These are phyloP conservation scores for Chalcis sispes DNA, from an alignment of 2,888 invertebrate genomes.

Conservation along the genomic window DNA sequence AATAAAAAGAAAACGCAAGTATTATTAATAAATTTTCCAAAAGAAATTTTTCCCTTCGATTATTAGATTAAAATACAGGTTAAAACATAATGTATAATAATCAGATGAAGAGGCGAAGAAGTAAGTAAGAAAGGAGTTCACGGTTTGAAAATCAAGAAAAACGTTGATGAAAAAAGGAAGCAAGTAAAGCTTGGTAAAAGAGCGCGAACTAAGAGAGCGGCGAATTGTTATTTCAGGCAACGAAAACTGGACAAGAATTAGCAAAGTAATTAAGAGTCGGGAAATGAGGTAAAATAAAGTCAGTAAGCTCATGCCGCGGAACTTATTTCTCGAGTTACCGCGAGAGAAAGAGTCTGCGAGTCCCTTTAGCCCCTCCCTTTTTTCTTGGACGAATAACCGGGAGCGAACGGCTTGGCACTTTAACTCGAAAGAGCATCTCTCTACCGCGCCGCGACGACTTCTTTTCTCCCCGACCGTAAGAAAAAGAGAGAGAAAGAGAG, in stretches of 20 bases:
- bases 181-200: background rate
- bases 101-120: too few species aligned
- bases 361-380: too few species aligned
- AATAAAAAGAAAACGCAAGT: too few species aligned
- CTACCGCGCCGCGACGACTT: slow-evolving; percentile 54
- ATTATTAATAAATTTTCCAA: too few species aligned
- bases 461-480: slow-evolving; percentile 64
- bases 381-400: too few species aligned
- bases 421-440: background rate
- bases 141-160: background rate
- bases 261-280: slow-evolving; percentile 73
- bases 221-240: slow-evolving; percentile 70
- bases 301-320: slow-evolving; percentile 66
- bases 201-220: slow-evolving; percentile 55
- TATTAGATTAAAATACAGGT: too few species aligned
- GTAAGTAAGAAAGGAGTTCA: background rate
- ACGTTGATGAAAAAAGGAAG: background rate
- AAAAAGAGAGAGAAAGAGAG: too few species aligned
- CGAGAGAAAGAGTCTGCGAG: slow-evolving; percentile 23
- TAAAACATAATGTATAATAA: too few species aligned
- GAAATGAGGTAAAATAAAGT: slow-evolving; percentile 71
- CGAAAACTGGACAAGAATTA: slow-evolving; percentile 71
- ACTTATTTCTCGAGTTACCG: slow-evolving; percentile 63
- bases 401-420: background rate
- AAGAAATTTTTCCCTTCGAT: too few species aligned